A percentile compares a stretch with the other conserved stretches of the same genome.
These are phyloP conservation scores for Ictalurus punctatus DNA, from an alignment of 2,113 vertebrate species.

Conservation along the genomic window DNA sequence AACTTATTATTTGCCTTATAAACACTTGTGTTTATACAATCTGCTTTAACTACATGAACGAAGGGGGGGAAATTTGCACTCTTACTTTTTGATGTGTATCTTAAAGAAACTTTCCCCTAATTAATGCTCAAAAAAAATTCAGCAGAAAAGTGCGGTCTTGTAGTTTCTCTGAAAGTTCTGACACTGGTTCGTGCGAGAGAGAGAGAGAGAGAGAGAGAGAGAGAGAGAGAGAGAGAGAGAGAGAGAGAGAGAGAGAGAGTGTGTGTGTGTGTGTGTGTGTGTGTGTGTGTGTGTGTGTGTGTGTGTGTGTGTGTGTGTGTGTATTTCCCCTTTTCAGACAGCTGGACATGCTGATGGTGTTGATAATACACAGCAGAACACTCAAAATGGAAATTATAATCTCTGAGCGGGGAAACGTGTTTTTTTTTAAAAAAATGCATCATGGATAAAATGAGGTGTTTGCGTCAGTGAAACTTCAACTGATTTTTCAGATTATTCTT, in stretches of 20 bases:
- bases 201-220: too few relatives aligned
- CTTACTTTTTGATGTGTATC: background rate
- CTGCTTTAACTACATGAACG: background rate
- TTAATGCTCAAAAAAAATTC: background rate
- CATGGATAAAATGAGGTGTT: background rate
- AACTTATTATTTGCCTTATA: too few relatives aligned
- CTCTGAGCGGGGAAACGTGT: background rate
- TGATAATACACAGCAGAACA: background rate
- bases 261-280: too few relatives aligned
- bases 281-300: too few relatives aligned
- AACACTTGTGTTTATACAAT: too few relatives aligned
- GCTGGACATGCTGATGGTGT: background rate
- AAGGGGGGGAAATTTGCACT: background rate
- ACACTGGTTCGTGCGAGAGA: background rate
- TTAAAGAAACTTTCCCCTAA: background rate
- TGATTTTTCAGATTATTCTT: background rate
- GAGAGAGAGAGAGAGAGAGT: too few relatives aligned
- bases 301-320: too few relatives aligned
- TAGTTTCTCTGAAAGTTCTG: background rate
- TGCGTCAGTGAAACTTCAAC: background rate
- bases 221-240: too few relatives aligned
- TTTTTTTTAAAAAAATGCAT: background rate
- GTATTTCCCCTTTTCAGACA: constrained; percentile 13
- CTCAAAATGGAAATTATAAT: background rate
- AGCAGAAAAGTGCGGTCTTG: background rate